These are phyloP conservation scores for Melanotaenia duboulayi DNA, from an alignment of 2,113 vertebrate species.

Conservation along the genomic window DNA sequence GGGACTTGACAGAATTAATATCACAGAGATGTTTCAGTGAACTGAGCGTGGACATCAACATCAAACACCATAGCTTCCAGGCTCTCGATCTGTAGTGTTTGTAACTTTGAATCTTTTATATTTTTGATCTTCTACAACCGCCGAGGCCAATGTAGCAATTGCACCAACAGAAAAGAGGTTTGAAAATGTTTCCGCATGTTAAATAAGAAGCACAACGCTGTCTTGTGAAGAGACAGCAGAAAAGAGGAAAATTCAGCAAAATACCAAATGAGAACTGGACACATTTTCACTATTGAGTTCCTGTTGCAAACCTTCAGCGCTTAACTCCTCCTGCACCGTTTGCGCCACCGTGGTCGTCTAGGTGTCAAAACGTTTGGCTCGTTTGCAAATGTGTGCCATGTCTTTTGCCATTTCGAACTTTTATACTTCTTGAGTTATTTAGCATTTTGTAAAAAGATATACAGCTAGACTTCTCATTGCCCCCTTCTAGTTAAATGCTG, in stretches of 20 bases:
- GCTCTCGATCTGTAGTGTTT: conserved; percentile 24
- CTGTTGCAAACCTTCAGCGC: no score
- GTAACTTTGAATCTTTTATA: conserved; percentile 46
- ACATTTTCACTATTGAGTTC: no score
- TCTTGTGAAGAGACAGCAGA: neutral
- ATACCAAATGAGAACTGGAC: neutral
- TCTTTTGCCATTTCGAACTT: no score
- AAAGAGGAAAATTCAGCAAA: conserved; percentile 5
- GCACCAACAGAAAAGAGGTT: conserved; percentile 12
- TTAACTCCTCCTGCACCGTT: no score
- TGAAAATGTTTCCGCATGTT: conserved; percentile 29
- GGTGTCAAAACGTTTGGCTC: no score
- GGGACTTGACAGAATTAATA: conserved; percentile 21
- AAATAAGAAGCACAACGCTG: conserved; percentile 14
- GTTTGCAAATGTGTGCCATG: no score
- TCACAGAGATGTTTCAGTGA: conserved; percentile 12
- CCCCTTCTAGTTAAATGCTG: no score
- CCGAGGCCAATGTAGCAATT: conserved; percentile 17
- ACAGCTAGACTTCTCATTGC: no score
- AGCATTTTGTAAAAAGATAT: no score
- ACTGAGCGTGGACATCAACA: conserved; percentile 22
- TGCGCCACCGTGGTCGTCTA: no score
- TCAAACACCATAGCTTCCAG: conserved; percentile 36
- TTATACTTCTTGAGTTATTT: no score
- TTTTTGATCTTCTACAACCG: conserved; percentile 31